Conservation (phyloP, 2,797 vertebrate species). For the Argya squamiceps region DNA sequence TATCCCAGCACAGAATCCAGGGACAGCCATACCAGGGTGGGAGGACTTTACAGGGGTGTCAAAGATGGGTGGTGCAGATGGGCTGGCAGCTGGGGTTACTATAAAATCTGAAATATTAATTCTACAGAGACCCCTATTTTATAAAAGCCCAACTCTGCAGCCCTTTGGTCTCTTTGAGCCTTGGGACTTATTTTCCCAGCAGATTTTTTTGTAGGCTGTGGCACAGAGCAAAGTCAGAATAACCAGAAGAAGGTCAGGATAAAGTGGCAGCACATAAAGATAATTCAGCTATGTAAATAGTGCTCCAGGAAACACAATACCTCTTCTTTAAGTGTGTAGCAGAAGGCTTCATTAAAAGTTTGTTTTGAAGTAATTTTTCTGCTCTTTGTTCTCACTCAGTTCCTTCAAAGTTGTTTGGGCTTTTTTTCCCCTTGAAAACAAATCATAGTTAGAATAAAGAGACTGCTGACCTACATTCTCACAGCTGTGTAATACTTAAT, state of each 20-base stretch:
- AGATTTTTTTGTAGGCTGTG: not conserved
- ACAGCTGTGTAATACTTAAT: not conserved
- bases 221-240: not conserved
- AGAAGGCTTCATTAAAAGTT: constrained; percentile 29
- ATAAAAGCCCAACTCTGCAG: not conserved
- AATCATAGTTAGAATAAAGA: constrained; percentile 15
- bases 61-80: not conserved
- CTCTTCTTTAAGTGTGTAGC: not conserved
- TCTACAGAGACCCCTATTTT: not conserved
- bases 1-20: not conserved
- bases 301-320: not conserved
- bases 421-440: not conserved
- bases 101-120: not conserved
- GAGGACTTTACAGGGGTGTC: not conserved
- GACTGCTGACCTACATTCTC: constrained; percentile 26
- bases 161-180: not conserved
- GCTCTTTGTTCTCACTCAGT: constrained; percentile 28
- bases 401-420: constrained; percentile 16
- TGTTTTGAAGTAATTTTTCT: constrained; percentile 25
- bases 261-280: not conserved
- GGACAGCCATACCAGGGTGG: not conserved
- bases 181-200: not conserved
- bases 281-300: not conserved
- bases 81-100: not conserved
- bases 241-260: not conserved